Conservation (phyloP, 2,113 vertebrate species). For the Oenanthe oenanthe region DNA sequence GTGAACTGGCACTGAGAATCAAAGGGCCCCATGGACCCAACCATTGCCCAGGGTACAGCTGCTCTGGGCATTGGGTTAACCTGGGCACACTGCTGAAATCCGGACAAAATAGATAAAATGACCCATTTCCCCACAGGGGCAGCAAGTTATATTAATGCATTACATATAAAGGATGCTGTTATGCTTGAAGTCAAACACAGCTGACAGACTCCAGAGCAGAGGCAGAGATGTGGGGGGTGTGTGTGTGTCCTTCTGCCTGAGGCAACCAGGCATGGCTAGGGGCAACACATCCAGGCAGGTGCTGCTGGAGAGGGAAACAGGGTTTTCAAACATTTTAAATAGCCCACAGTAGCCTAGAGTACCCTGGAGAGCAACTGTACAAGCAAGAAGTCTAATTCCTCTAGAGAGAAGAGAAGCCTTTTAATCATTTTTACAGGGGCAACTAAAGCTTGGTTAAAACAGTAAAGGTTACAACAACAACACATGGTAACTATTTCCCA, state of each 20-base stretch:
- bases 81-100: background rate
- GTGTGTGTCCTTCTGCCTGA: background rate
- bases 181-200: background rate
- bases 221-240: background rate
- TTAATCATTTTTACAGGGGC: background rate
- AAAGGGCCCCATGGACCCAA: fast-evolving
- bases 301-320: background rate
- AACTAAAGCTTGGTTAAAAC: background rate
- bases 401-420: background rate
- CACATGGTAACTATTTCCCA: background rate
- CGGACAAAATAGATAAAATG: background rate
- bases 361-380: background rate
- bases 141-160: background rate
- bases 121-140: background rate
- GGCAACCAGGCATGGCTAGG: background rate
- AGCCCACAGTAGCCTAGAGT: background rate
- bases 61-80: background rate
- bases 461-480: background rate
- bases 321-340: background rate
- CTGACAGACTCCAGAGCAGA: fast-evolving
- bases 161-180: background rate
- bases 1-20: fast-evolving
- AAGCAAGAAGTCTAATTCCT: background rate
- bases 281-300: background rate
- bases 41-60: background rate